Percentiles rank a stretch among this genome's conserved stretches.
phyloP scores from a whole-genome alignment of 2,888 invertebrate species.

The Coleophora deauratella region DNA sequence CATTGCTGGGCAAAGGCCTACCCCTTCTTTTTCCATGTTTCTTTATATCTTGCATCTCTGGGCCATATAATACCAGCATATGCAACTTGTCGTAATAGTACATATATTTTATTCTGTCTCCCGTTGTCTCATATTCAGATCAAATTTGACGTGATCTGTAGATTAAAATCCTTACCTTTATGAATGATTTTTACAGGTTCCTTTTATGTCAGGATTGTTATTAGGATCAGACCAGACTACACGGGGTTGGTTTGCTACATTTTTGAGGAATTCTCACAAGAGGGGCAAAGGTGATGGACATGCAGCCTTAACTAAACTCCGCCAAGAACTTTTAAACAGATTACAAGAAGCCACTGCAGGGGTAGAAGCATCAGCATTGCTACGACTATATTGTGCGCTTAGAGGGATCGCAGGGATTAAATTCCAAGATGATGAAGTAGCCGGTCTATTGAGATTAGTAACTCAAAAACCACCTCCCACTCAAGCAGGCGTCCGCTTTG shows the following conservation, averaged over 20 bases:
- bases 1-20: no score
- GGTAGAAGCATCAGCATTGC: slow-evolving; percentile 91
- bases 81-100: no score
- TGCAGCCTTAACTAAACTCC: slow-evolving; percentile 77
- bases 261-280: slow-evolving; percentile 90
- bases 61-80: no score
- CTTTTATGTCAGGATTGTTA: slow-evolving; percentile 90
- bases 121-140: no score
- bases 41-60: no score
- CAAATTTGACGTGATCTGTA: no score
- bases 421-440: slow-evolving; percentile 93
- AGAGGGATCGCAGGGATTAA: slow-evolving; percentile 95
- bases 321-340: slow-evolving; percentile 84
- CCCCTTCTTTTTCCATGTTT: no score
- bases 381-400: slow-evolving; percentile 93
- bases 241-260: slow-evolving; percentile 94
- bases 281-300: slow-evolving; percentile 83
- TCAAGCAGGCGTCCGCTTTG: slow-evolving; percentile 94
- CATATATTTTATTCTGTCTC: no score
- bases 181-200: slow-evolving; percentile 65
- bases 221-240: slow-evolving; percentile 93
- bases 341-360: slow-evolving; percentile 79
- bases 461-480: slow-evolving; percentile 92
- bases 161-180: not conserved
- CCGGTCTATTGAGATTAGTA: slow-evolving; percentile 85